phyloP scores from a whole-genome alignment of 1,140 invertebrate species.

The Scaptomyza montana region DNA sequence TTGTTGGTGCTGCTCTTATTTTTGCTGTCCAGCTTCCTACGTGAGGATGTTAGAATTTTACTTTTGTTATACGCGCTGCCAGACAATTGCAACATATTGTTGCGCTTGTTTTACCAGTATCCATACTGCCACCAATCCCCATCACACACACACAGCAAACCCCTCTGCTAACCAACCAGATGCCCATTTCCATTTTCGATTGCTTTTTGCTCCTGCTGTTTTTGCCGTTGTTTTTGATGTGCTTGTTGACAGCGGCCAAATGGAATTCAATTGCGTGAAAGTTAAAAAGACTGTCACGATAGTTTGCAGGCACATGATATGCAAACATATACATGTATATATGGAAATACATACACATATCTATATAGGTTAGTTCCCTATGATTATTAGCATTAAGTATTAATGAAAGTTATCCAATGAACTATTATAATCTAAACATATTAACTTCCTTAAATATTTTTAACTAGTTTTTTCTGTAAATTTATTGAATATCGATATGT shows the following conservation, averaged over 20 bases:
- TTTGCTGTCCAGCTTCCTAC: slow-evolving; percentile 33
- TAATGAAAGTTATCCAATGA: too few species aligned
- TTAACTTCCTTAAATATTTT: too few species aligned
- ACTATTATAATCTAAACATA: too few species aligned
- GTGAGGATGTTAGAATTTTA: slow-evolving; percentile 69
- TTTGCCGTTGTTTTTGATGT: slow-evolving; percentile 42
- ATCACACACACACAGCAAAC: not conserved
- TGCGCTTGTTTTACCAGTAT: slow-evolving; percentile 28
- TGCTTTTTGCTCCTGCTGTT: slow-evolving; percentile 31
- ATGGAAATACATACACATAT: not conserved
- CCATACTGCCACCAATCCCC: not conserved
- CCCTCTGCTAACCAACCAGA: not conserved
- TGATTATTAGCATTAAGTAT: too few species aligned
- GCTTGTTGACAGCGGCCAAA: slow-evolving; percentile 57
- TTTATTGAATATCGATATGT: too few species aligned
- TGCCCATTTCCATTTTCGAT: slow-evolving; percentile 38
- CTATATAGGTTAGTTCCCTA: too few species aligned
- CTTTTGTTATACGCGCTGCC: slow-evolving; percentile 56
- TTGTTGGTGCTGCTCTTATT: slow-evolving; percentile 17
- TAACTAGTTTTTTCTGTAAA: too few species aligned
- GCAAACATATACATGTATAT: not conserved
- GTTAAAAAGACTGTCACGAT: slow-evolving; percentile 17
- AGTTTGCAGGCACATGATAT: not conserved
- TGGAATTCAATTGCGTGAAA: slow-evolving; percentile 41
- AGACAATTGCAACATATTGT: slow-evolving; percentile 75